phyloP scores from a whole-genome alignment of 2,888 invertebrate species.

The Phymatocera aterrima region DNA sequence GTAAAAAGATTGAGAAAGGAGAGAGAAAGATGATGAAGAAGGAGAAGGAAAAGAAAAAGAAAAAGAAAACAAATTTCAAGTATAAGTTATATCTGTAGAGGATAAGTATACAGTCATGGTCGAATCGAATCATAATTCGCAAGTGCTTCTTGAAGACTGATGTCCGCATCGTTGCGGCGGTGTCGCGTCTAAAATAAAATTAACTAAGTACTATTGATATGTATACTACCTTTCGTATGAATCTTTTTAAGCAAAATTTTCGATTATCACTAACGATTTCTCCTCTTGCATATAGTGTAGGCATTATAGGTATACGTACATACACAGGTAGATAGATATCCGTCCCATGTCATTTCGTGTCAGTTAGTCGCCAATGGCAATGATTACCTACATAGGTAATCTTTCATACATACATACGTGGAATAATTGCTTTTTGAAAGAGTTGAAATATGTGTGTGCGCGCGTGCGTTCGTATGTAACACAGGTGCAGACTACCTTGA shows the following conservation, averaged over 20 bases:
- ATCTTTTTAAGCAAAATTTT: slow-evolving; percentile 13
- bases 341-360: too few species aligned
- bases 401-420: too few species aligned
- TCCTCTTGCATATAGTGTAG: neutral
- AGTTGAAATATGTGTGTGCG: neutral
- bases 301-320: too few species aligned
- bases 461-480: neutral
- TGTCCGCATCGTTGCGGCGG: neutral
- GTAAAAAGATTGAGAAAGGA: slow-evolving; percentile 47
- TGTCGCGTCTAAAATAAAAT: neutral
- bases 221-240: slow-evolving; percentile 6
- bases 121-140: slow-evolving; percentile 16
- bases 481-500: too few species aligned
- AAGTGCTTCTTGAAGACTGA: slow-evolving; percentile 26
- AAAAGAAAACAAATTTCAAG: slow-evolving; percentile 37
- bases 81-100: too few species aligned
- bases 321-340: too few species aligned
- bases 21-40: slow-evolving; percentile 44
- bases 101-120: too few species aligned
- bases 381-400: neutral
- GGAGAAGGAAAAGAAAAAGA: slow-evolving; percentile 42
- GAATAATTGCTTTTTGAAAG: neutral
- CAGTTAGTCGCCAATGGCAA: neutral
- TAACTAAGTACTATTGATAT: too few species aligned
- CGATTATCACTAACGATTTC: slow-evolving; percentile 12